A percentile compares a stretch with the other conserved stretches of the same genome.
Conservation (phyloP, 1,140 invertebrate species). For the Samia ricini region DNA sequence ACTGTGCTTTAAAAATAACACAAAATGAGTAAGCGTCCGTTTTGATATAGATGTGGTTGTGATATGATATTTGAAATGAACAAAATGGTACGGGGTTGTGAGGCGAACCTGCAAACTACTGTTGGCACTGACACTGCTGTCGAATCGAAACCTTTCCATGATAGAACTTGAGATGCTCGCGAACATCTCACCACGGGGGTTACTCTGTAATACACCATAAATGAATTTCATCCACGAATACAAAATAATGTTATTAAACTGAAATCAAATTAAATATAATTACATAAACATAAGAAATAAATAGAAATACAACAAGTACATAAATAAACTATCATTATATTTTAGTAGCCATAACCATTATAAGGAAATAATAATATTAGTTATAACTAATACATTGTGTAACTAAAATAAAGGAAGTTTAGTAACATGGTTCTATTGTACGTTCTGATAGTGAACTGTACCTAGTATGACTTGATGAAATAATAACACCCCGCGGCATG, state of each 20-base stretch:
- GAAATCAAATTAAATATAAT: slow-evolving; percentile 51
- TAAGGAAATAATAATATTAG: no score
- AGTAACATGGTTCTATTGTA: not conserved
- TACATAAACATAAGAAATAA: slow-evolving; percentile 43
- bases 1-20: not conserved
- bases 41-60: not conserved
- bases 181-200: slow-evolving; percentile 88
- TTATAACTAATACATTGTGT: not conserved
- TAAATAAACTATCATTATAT: not conserved
- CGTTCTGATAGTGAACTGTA: not conserved
- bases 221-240: slow-evolving; percentile 40
- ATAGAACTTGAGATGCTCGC: slow-evolving; percentile 89
- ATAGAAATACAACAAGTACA: slow-evolving; percentile 20
- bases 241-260: slow-evolving; percentile 44
- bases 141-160: slow-evolving; percentile 88
- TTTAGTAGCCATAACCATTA: not conserved
- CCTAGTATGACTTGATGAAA: no score
- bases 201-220: slow-evolving; percentile 79
- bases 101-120: slow-evolving; percentile 83
- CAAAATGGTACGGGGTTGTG: slow-evolving; percentile 53
- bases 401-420: not conserved
- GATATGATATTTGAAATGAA: slow-evolving; percentile 20
- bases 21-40: not conserved
- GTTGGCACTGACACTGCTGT: slow-evolving; percentile 85
- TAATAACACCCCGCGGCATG: no score